Evolutionary conservation across 35 echinoderm and acorn worm genomes (phyloP).

Genomic region (Diadema setosum): DNA sequence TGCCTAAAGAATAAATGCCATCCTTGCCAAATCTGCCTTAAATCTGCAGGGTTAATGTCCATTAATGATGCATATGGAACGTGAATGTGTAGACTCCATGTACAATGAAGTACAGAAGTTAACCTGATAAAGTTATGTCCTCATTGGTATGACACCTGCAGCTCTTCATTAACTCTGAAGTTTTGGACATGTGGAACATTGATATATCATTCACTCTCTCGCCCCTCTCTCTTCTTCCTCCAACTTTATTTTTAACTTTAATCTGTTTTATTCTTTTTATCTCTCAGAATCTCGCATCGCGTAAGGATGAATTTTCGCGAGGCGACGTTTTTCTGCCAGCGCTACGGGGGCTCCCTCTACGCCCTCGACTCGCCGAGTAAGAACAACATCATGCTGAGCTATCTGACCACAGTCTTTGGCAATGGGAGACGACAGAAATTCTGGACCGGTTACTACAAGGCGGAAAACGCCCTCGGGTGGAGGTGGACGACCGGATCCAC

Average conservation of each 20-base stretch:
- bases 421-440: background rate
- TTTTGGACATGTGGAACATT: too few relatives aligned
- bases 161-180: too few relatives aligned
- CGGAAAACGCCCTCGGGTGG: background rate
- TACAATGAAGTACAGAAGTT: too few relatives aligned
- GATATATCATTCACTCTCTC: too few relatives aligned
- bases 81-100: too few relatives aligned
- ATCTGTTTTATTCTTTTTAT: background rate
- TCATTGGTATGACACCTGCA: too few relatives aligned
- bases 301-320: background rate
- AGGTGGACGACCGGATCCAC: background rate
- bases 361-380: background rate
- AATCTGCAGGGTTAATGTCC: too few relatives aligned
- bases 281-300: background rate
- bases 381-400: conserved; percentile 5
- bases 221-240: too few relatives aligned
- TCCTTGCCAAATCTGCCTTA: too few relatives aligned
- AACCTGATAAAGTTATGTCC: too few relatives aligned
- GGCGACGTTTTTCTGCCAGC: background rate
- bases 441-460: conserved; percentile 5
- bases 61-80: too few relatives aligned
- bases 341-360: background rate
- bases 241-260: background rate
- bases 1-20: too few relatives aligned
- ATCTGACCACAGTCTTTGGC: background rate